Conservation (phyloP, 2,797 vertebrate species). For the Anguilla pacifica region DNA sequence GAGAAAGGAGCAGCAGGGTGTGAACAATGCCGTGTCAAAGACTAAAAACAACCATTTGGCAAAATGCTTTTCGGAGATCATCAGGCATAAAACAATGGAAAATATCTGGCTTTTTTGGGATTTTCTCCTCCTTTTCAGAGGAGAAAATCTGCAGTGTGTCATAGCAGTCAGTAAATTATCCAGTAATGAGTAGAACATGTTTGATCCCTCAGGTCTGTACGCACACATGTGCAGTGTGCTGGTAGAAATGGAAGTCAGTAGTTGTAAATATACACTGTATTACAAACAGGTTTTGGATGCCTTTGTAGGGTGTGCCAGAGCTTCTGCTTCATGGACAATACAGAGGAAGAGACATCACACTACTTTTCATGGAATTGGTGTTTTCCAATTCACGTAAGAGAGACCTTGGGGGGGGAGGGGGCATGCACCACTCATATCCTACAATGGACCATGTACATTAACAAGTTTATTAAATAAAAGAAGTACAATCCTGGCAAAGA, state of each 20-base stretch:
- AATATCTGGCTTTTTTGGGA: background rate
- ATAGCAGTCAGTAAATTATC: background rate
- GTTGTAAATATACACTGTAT: background rate
- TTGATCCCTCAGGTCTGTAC: background rate
- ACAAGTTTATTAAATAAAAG: background rate
- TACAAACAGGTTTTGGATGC: conserved; percentile 11
- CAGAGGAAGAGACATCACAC: background rate
- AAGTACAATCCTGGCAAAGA: background rate
- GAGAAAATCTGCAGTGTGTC: background rate
- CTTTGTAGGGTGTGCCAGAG: conserved; percentile 2
- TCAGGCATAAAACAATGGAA: background rate
- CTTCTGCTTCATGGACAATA: background rate
- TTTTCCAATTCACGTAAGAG: background rate
- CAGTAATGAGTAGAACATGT: background rate
- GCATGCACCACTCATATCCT: background rate
- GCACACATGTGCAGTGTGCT: background rate
- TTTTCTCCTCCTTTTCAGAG: background rate
- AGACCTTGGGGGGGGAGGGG: background rate
- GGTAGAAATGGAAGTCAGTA: conserved; percentile 14
- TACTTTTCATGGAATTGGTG: background rate
- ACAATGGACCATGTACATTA: background rate
- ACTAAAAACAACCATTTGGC: background rate
- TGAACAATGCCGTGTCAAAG: background rate
- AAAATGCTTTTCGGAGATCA: background rate
- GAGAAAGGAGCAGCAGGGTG: background rate